A percentile compares a stretch with the other conserved stretches of the same genome.
These are phyloP conservation scores for Chiropotes sagulatus DNA, from an alignment of 2,797 vertebrate species.

Conservation along the genomic window DNA sequence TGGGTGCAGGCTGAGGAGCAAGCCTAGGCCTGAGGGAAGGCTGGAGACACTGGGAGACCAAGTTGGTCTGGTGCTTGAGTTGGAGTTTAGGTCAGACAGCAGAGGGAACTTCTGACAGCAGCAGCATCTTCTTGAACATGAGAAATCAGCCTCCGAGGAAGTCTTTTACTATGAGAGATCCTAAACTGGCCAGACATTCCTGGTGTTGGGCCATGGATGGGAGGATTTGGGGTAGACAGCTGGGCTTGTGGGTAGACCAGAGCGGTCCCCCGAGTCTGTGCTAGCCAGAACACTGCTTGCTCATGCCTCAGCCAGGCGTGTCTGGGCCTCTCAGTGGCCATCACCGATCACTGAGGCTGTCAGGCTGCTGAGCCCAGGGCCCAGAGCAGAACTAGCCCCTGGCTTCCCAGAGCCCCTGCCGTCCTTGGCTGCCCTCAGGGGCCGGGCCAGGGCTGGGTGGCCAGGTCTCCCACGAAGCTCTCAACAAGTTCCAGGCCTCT, in stretches of 20 bases:
- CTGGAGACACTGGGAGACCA: neutral
- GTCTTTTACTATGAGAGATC: slow-evolving; percentile 59
- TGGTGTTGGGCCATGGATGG: slow-evolving; percentile 44
- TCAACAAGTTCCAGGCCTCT: slow-evolving; percentile 75
- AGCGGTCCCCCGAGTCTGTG: slow-evolving; percentile 39
- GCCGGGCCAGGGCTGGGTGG: slow-evolving; percentile 50
- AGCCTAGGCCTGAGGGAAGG: neutral
- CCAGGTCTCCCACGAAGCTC: slow-evolving; percentile 71
- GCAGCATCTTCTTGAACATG: slow-evolving; percentile 40
- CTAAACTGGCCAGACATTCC: slow-evolving; percentile 60
- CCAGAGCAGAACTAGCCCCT: slow-evolving; percentile 26
- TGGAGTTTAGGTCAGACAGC: slow-evolving; percentile 3
- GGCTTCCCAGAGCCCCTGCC: slow-evolving; percentile 36
- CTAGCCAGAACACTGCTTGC: slow-evolving; percentile 51
- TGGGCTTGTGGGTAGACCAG: slow-evolving; percentile 70
- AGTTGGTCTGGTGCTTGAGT: neutral
- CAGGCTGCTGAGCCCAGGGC: slow-evolving; percentile 16
- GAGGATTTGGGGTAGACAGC: slow-evolving; percentile 72
- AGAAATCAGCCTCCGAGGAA: slow-evolving; percentile 53
- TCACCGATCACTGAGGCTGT: neutral
- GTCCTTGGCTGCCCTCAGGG: slow-evolving; percentile 60
- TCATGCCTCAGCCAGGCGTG: slow-evolving; percentile 25
- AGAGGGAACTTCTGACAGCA: slow-evolving; percentile 43
- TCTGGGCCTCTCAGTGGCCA: slow-evolving; percentile 38
- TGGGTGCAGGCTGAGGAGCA: neutral